Evolutionary conservation across 1,140 invertebrate genomes (phyloP).

Genomic region (Drosophila orosa): DNA sequence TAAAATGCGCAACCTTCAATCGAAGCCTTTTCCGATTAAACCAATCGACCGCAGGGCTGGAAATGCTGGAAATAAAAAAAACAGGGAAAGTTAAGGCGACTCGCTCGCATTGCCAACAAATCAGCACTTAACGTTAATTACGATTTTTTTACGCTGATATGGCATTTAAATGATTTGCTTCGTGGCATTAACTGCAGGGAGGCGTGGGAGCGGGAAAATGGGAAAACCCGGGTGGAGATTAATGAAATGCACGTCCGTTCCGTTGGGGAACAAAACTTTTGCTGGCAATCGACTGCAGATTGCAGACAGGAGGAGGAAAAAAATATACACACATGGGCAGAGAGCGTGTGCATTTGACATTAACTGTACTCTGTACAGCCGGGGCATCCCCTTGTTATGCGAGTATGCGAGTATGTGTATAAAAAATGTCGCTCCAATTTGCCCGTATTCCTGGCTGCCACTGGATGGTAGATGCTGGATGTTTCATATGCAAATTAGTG

Average conservation of each 20-base stretch:
- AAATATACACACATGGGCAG: conserved; percentile 11
- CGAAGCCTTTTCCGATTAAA: conserved; percentile 31
- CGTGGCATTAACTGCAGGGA: conserved; percentile 15
- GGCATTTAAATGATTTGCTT: conserved; percentile 59
- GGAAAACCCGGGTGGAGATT: conserved; percentile 28
- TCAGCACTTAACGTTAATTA: conserved; percentile 80
- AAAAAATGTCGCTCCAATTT: conserved; percentile 65
- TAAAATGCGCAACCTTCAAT: conserved; percentile 31
- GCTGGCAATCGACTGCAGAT: conserved; percentile 53
- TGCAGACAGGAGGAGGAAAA: conserved; percentile 29
- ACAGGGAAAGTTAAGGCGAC: conserved; percentile 26
- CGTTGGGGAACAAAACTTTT: conserved; percentile 50
- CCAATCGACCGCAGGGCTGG: conserved; percentile 37
- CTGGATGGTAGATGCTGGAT: conserved; percentile 26
- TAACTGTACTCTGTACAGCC: conserved; percentile 47
- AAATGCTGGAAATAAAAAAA: conserved; percentile 9
- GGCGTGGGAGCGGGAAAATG: not conserved
- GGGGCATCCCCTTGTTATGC: conserved; percentile 26
- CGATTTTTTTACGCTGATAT: conserved; percentile 60
- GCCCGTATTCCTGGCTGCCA: conserved; percentile 20
- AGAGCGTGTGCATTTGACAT: conserved; percentile 69
- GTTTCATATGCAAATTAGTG: conserved; percentile 71
- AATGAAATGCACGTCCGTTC: conserved; percentile 62
- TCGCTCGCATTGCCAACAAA: conserved; percentile 47
- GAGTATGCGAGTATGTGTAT: not conserved